Base-by-base conservation (phyloP, 2,113 vertebrate species). In the Alosa alosa region DNA sequence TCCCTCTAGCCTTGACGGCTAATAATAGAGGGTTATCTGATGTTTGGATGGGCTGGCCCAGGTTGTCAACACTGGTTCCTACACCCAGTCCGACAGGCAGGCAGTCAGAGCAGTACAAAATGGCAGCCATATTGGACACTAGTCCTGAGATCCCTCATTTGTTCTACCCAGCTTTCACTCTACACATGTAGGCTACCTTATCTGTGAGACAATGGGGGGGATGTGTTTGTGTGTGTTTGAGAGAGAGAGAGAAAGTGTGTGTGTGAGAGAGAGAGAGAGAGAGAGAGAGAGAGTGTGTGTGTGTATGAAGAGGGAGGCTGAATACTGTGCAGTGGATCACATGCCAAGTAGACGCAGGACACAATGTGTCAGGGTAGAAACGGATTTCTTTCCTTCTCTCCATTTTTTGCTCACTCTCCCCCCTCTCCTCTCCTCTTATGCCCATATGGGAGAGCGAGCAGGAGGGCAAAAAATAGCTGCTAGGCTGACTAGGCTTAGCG, bases 41-140 rank as follows among this genome's bases (percentile, higher is more conserved):
- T 72, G 64, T 25, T 72, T 8, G 64, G 64, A 72, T 31, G 25
- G 64, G 25, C 20, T 25, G 18, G 6, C n/a, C n/a, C 64, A 36
- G 64, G n/a, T 15, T 10, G 25, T 31, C n/a, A 72, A 15, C 52
- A 55, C 13, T 18, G 17, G 52, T 15, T 55, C 52, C 52, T 18
- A 17, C 52, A 11, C 47, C 60, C 60, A 64, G 31, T 31, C 64
- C 15, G 55, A 18, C 55, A 72, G 64, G n/a, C 64, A 36, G 64
- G 25, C 64, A 72, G n/a, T 31, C n/a, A 72, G 82, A 83, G 50
- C 17, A 20, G 6, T 83, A 83, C 82, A 83, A 83, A 83, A 83
- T 83, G 82, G 82, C 82, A 83, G 82, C 52, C 82, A 25, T 64
- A 36, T 72, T 72, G 64, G 64, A 36, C 64, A 72, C 25, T 72